phyloP scores from a whole-genome alignment of 2,113 vertebrate genomes.

The Callospermophilus lateralis region DNA sequence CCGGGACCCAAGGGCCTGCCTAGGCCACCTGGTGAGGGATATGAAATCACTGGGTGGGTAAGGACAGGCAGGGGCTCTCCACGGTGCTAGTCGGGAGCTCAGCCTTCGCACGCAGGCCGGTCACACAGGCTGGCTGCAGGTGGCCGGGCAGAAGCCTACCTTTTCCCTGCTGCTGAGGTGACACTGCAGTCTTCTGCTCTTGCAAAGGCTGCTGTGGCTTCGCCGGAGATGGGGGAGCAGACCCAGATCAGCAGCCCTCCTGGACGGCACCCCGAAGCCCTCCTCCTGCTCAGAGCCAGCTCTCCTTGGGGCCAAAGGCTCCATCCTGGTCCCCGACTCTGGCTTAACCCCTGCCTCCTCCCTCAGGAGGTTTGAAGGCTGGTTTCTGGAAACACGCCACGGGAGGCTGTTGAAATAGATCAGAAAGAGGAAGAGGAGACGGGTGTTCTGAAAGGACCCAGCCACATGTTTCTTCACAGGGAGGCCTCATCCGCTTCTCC shows the following conservation, averaged over 20 bases:
- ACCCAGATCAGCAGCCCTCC: slow-evolving; percentile 69
- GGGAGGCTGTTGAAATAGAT: neutral
- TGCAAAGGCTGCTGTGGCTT: slow-evolving; percentile 79
- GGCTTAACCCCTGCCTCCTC: neutral
- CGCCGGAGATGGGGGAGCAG: slow-evolving; percentile 79
- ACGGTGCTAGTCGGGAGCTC: accelerated
- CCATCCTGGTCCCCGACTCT: slow-evolving; percentile 33
- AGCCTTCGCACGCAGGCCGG: no score
- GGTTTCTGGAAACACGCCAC: slow-evolving; percentile 22
- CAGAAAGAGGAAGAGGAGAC: neutral
- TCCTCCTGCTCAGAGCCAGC: slow-evolving; percentile 78
- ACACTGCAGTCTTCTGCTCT: slow-evolving; percentile 67
- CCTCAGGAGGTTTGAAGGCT: neutral
- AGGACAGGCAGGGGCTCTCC: neutral
- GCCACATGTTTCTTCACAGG: accelerated
- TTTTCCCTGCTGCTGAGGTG: slow-evolving; percentile 77
- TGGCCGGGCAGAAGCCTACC: slow-evolving; percentile 72
- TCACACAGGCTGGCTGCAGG: accelerated
- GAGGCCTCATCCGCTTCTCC: neutral
- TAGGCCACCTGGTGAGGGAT: neutral
- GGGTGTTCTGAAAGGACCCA: neutral
- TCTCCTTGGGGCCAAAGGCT: slow-evolving; percentile 61
- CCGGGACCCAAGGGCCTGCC: accelerated
- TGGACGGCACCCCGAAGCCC: neutral
- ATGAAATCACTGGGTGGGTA: neutral